Evolutionary conservation across 2,888 invertebrate species (phyloP).

Genomic region (Aspidiotus rigidus): DNA sequence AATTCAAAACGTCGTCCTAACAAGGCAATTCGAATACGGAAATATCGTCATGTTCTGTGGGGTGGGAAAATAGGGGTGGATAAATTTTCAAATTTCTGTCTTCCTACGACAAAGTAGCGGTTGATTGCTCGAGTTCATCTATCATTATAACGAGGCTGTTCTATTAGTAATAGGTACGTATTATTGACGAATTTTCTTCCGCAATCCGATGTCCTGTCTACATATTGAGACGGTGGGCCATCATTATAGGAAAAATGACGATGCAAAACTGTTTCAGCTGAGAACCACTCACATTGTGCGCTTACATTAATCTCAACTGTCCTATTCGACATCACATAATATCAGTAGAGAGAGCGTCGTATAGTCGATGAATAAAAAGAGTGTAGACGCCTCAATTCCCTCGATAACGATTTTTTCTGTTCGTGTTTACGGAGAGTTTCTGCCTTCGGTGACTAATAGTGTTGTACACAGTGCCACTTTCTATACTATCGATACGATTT

Average conservation of each 20-base stretch:
- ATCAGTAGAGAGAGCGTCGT: not conserved
- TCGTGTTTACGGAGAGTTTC: conserved; percentile 11
- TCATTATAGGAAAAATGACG: not conserved
- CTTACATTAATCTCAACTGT: too few relatives aligned
- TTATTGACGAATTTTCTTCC: too few relatives aligned
- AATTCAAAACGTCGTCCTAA: conserved; percentile 24
- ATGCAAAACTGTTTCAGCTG: not conserved
- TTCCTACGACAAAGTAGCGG: not conserved
- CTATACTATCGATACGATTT: not conserved
- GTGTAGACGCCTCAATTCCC: conserved; percentile 27
- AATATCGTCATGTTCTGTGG: conserved; percentile 22
- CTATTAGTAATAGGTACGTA: too few relatives aligned
- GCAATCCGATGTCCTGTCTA: too few relatives aligned
- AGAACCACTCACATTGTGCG: too few relatives aligned
- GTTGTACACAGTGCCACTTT: conserved; percentile 2
- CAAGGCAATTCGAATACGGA: conserved; percentile 28
- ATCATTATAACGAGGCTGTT: too few relatives aligned
- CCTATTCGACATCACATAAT: too few relatives aligned
- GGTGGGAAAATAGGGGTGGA: conserved; percentile 13
- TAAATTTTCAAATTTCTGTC: too few relatives aligned
- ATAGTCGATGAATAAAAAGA: conserved; percentile 21
- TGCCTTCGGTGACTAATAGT: conserved; percentile 16
- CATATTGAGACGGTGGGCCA: too few relatives aligned
- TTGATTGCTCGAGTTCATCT: not conserved
- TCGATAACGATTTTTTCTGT: conserved; percentile 25